Percentiles rank a stretch among this genome's conserved stretches.
These are phyloP conservation scores for Azemiops feae DNA, from an alignment of 2,113 vertebrate species.

Conservation along the genomic window DNA sequence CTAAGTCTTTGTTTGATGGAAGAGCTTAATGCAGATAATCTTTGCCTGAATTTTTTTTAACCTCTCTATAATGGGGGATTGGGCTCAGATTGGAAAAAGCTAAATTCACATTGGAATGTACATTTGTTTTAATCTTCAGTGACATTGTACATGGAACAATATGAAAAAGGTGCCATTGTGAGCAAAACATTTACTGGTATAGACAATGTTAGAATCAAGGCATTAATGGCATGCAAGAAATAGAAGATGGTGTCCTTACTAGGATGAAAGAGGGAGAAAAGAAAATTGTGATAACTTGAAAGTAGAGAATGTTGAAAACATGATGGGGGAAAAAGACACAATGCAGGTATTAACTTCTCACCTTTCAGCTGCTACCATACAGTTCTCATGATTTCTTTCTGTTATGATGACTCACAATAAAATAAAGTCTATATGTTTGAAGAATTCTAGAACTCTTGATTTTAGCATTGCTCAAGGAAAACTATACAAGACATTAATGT, in stretches of 20 bases:
- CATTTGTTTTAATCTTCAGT: not conserved
- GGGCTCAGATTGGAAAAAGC: not conserved
- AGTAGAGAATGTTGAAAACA: not conserved
- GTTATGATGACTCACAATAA: not conserved
- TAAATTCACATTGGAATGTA: not conserved
- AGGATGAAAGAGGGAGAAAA: not conserved
- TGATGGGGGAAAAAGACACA: not conserved
- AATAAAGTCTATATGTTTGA: constrained; percentile 7
- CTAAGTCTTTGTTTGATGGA: not conserved
- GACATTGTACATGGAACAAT: not conserved
- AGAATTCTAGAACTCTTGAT: constrained; percentile 28
- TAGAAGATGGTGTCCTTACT: not conserved
- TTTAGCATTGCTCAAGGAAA: constrained; percentile 22
- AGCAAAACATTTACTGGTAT: not conserved
- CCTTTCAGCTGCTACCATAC: not conserved
- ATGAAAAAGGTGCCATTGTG: too few relatives aligned
- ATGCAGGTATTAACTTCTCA: constrained; percentile 8
- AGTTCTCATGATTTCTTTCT: constrained; percentile 22
- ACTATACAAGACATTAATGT: constrained; percentile 1
- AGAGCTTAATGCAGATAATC: not conserved
- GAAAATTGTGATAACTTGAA: not conserved
- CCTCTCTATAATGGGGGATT: not conserved
- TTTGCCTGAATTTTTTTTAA: not conserved
- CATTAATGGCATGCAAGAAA: constrained; percentile 14
- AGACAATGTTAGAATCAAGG: not conserved